Evolutionary conservation across 2,888 invertebrate species (phyloP).

Genomic region (Cartodere bifasciata): DNA sequence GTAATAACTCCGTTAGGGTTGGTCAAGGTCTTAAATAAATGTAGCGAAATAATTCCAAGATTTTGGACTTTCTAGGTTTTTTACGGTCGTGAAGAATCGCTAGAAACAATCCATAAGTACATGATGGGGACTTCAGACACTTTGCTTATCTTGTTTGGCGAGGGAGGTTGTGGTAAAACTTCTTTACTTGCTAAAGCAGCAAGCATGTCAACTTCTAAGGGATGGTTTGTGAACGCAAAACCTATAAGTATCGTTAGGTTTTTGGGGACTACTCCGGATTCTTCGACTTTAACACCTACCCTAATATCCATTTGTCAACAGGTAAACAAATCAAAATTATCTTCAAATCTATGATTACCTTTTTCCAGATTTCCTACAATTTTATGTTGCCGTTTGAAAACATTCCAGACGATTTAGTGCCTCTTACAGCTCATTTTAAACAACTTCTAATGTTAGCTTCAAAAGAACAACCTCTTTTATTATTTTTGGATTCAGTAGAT

Average conservation of each 20-base stretch:
- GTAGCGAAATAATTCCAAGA: neutral
- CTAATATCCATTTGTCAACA: slow-evolving; percentile 92
- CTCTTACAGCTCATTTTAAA: slow-evolving; percentile 91
- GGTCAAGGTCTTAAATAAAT: slow-evolving; percentile 9
- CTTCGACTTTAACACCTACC: slow-evolving; percentile 86
- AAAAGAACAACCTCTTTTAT: slow-evolving; percentile 69
- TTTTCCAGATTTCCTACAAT: slow-evolving; percentile 74
- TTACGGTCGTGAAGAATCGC: slow-evolving; percentile 80
- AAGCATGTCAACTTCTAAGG: slow-evolving; percentile 54
- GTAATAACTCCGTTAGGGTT: slow-evolving; percentile 84
- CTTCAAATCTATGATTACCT: neutral
- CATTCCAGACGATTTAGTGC: slow-evolving; percentile 92
- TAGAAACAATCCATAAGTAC: slow-evolving; percentile 67
- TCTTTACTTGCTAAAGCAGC: slow-evolving; percentile 89
- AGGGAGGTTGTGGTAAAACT: slow-evolving; percentile 96
- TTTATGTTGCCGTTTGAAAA: slow-evolving; percentile 83
- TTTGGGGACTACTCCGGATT: slow-evolving; percentile 94
- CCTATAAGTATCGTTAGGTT: slow-evolving; percentile 86
- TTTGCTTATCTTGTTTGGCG: slow-evolving; percentile 85
- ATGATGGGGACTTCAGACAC: slow-evolving; percentile 77
- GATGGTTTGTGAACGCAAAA: slow-evolving; percentile 60
- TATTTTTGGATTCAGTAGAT: slow-evolving; percentile 94
- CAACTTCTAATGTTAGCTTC: slow-evolving; percentile 76
- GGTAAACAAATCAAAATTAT: slow-evolving; percentile 36
- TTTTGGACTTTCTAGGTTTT: slow-evolving; percentile 48